Percentiles rank a stretch among this genome's conserved stretches.
These are phyloP conservation scores for Syngnathus typhle DNA, from an alignment of 2,113 vertebrate species.

Conservation along the genomic window DNA sequence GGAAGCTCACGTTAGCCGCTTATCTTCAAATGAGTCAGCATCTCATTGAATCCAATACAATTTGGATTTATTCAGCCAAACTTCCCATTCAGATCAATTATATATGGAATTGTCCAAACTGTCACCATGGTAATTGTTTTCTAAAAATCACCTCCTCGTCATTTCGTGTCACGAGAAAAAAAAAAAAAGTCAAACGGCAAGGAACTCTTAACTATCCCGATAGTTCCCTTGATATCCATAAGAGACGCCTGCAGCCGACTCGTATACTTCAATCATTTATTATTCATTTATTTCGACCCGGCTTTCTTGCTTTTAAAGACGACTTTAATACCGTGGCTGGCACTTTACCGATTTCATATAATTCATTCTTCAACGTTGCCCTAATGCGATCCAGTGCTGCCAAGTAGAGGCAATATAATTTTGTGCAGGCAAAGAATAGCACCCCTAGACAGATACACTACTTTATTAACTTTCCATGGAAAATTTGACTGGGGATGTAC, in stretches of 20 bases:
- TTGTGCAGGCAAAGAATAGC: background rate
- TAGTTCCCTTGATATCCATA: conserved; percentile 10
- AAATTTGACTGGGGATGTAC: background rate
- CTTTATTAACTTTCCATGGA: background rate
- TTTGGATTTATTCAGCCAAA: background rate
- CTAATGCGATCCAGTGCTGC: background rate
- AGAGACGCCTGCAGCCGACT: conserved; percentile 27
- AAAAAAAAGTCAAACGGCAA: background rate
- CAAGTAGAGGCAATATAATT: background rate
- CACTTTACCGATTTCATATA: conserved; percentile 13
- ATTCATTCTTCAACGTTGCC: background rate
- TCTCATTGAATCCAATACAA: background rate
- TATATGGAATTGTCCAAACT: background rate
- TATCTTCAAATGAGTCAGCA: background rate
- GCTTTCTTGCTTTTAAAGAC: conserved; percentile 41
- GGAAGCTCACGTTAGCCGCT: background rate
- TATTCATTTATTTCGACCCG: conserved; percentile 53
- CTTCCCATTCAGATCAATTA: background rate
- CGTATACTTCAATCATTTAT: conserved; percentile 21
- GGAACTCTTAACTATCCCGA: conserved; percentile 9
- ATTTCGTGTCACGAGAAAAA: background rate
- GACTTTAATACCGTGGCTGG: conserved; percentile 46
- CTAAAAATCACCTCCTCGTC: no score
- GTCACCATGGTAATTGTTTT: background rate
- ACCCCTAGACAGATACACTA: background rate